These are phyloP conservation scores for Prochilodus magdalenae DNA, from an alignment of 2,113 vertebrate species.

Conservation along the genomic window DNA sequence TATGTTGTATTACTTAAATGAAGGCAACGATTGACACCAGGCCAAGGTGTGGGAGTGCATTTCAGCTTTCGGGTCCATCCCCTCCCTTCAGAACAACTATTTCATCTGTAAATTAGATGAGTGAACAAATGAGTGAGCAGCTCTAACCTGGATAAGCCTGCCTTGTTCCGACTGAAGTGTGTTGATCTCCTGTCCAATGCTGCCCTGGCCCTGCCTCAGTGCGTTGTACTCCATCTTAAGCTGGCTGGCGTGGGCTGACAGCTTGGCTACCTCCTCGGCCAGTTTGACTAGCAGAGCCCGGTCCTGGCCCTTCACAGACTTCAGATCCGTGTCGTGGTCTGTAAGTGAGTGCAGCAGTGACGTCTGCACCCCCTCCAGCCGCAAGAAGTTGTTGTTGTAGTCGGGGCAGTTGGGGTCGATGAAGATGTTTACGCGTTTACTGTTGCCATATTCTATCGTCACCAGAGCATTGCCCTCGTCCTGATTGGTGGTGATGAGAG, in stretches of 20 bases:
- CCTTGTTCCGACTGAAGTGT: conserved; percentile 86
- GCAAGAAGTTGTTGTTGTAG: conserved; percentile 75
- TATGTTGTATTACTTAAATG: neutral
- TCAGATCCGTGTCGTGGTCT: conserved; percentile 74
- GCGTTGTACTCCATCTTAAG: conserved; percentile 80
- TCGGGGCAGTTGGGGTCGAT: conserved; percentile 93
- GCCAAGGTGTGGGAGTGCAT: neutral
- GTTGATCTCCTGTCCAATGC: conserved; percentile 84
- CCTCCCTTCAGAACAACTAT: neutral
- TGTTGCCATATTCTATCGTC: conserved; percentile 85
- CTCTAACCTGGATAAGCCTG: conserved; percentile 84
- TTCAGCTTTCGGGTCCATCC: neutral
- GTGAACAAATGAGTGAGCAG: neutral
- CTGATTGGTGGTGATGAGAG: conserved; percentile 86
- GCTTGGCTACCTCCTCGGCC: conserved; percentile 82
- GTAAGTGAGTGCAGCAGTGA: conserved; percentile 80
- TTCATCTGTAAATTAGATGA: neutral
- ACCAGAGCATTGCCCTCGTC: conserved; percentile 86
- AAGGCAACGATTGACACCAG: neutral
- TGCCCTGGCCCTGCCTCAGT: conserved; percentile 82
- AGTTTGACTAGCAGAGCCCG: conserved; percentile 80
- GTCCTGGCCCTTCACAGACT: conserved; percentile 75
- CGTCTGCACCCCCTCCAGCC: conserved; percentile 85
- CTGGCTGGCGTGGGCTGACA: conserved; percentile 76
- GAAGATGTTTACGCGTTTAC: conserved; percentile 90